A percentile compares a stretch with the other conserved stretches of the same genome.
Evolutionary conservation across 2,113 vertebrate species (phyloP).

Genomic region (Anhinga anhinga): DNA sequence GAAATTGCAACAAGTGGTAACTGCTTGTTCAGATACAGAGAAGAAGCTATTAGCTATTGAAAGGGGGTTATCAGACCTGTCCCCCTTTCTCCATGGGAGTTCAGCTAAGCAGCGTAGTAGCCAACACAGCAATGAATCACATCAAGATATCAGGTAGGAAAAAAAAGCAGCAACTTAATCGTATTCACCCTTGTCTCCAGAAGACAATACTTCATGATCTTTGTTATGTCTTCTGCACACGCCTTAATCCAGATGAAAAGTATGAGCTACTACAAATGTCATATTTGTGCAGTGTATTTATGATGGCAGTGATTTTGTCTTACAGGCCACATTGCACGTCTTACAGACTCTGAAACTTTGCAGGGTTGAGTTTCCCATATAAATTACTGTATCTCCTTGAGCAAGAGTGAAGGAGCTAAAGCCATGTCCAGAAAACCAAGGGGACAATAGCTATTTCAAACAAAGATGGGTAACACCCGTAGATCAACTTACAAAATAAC

Average conservation of each 20-base stretch:
- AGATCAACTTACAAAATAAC: neutral
- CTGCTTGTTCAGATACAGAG: neutral
- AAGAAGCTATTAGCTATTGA: neutral
- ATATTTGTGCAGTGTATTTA: neutral
- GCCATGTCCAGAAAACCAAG: neutral
- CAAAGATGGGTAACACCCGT: neutral
- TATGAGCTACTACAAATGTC: neutral
- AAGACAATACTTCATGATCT: neutral
- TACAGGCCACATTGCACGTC: rapidly evolving
- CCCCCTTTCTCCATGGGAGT: neutral
- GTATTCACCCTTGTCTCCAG: neutral
- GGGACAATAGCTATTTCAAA: neutral
- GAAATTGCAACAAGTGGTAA: neutral
- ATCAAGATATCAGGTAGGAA: neutral
- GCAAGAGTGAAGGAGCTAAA: neutral
- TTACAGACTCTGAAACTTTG: neutral
- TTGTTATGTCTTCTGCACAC: neutral
- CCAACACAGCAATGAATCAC: neutral
- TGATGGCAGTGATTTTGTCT: neutral
- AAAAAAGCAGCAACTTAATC: neutral
- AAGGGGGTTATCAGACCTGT: neutral
- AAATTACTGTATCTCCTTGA: neutral
- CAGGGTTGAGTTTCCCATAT: neutral
- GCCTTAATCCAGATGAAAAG: neutral
- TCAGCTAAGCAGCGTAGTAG: neutral